Percentiles rank a stretch among this genome's conserved stretches.
These are phyloP conservation scores for Rhinella marina DNA, from an alignment of 2,797 vertebrate species.

Conservation along the genomic window DNA sequence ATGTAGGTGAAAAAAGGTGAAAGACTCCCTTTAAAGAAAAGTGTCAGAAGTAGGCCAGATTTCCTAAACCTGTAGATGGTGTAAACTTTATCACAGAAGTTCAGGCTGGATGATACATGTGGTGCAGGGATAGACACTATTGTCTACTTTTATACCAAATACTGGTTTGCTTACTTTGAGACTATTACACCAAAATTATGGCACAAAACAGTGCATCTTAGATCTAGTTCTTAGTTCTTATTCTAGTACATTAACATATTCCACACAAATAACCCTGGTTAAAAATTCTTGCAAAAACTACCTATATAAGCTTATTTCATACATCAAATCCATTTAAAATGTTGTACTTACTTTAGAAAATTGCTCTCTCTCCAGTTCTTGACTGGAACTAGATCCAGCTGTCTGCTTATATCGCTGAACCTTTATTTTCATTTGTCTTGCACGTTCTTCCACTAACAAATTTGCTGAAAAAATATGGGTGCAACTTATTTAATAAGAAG, in stretches of 20 bases:
- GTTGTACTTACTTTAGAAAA: constrained; percentile 84
- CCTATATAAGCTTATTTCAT: neutral
- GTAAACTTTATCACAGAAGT: no score
- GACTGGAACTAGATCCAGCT: constrained; percentile 89
- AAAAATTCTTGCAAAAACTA: neutral
- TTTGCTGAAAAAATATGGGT: constrained; percentile 85
- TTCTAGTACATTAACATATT: neutral
- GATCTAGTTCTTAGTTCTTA: no score
- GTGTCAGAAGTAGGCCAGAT: no score
- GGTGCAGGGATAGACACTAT: no score
- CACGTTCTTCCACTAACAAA: constrained; percentile 90
- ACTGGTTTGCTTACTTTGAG: no score
- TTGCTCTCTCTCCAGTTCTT: constrained; percentile 90
- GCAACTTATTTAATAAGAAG: constrained; percentile 18
- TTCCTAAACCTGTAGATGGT: no score
- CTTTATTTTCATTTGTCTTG: constrained; percentile 92
- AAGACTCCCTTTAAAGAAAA: no score
- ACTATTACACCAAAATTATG: no score
- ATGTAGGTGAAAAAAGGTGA: no score
- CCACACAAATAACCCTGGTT: neutral
- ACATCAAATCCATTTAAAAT: neutral
- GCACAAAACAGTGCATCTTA: no score
- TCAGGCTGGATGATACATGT: no score
- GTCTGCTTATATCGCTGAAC: constrained; percentile 91
- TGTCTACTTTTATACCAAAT: no score